A percentile compares a stretch with the other conserved stretches of the same genome.
Evolutionary conservation across 2,113 vertebrate species (phyloP).

Genomic region (Antigone vipio): DNA sequence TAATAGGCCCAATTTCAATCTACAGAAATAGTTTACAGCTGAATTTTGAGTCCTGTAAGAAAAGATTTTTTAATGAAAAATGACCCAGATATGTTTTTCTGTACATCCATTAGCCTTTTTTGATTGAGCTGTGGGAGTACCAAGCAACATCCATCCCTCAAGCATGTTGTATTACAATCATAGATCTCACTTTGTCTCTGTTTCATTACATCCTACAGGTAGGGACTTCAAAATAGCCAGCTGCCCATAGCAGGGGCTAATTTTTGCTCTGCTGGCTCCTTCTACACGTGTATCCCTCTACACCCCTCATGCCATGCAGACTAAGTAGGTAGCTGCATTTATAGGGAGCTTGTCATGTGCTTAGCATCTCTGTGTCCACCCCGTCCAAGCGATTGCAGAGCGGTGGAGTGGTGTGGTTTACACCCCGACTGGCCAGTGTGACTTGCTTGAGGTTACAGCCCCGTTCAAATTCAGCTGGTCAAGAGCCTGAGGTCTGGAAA

Average conservation of each 20-base stretch:
- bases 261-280: background rate
- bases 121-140: background rate
- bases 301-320: background rate
- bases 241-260: background rate
- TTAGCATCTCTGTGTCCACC: background rate
- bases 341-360: background rate
- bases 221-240: background rate
- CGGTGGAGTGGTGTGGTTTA: background rate
- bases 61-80: background rate
- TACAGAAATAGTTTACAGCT: background rate
- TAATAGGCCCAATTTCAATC: background rate
- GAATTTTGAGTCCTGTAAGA: background rate
- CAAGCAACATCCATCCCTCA: background rate
- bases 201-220: background rate
- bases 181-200: background rate
- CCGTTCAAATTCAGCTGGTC: background rate
- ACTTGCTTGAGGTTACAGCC: background rate
- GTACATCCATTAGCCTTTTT: background rate
- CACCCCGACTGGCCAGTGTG: background rate
- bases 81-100: background rate
- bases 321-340: background rate
- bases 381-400: rapidly evolving
- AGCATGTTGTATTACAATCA: background rate
- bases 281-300: background rate
- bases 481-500: background rate